These are phyloP conservation scores for Daktulosphaira vitifoliae DNA, from an alignment of 1,140 invertebrate species.

Conservation along the genomic window DNA sequence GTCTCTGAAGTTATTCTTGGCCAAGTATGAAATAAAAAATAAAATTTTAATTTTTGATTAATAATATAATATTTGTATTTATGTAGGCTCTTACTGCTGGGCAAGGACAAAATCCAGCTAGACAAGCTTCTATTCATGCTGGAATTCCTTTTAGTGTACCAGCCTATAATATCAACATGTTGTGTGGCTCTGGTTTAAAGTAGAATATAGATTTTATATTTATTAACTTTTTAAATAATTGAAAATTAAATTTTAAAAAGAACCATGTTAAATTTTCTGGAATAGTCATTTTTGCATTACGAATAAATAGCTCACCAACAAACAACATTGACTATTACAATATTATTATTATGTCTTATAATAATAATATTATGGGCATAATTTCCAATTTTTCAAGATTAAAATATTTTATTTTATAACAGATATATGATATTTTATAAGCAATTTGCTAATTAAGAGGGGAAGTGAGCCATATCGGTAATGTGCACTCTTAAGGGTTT, in stretches of 20 bases:
- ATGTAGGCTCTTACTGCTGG: slow-evolving; percentile 56
- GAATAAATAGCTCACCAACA: too few relatives aligned
- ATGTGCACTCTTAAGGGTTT: too few relatives aligned
- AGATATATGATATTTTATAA: too few relatives aligned
- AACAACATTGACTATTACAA: too few relatives aligned
- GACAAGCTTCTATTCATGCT: slow-evolving; percentile 68
- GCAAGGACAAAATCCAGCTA: slow-evolving; percentile 77
- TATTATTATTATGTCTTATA: too few relatives aligned
- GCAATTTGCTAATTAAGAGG: too few relatives aligned
- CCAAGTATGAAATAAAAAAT: slow-evolving; percentile 51
- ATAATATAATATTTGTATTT: not conserved
- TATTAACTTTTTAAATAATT: not conserved
- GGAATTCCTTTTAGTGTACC: slow-evolving; percentile 66
- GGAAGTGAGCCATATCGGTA: too few relatives aligned
- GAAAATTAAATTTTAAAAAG: not conserved
- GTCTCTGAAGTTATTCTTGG: slow-evolving; percentile 80
- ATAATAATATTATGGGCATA: too few relatives aligned
- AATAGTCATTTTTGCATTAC: too few relatives aligned
- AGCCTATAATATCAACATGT: slow-evolving; percentile 69
- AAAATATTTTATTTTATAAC: too few relatives aligned
- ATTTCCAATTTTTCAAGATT: too few relatives aligned
- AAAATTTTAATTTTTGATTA: not conserved
- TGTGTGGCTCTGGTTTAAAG: slow-evolving; percentile 81
- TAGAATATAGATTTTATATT: too few relatives aligned
- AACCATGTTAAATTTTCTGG: not conserved